These are phyloP conservation scores for Tiphia femorata DNA, from an alignment of 2,888 invertebrate genomes.

Conservation along the genomic window DNA sequence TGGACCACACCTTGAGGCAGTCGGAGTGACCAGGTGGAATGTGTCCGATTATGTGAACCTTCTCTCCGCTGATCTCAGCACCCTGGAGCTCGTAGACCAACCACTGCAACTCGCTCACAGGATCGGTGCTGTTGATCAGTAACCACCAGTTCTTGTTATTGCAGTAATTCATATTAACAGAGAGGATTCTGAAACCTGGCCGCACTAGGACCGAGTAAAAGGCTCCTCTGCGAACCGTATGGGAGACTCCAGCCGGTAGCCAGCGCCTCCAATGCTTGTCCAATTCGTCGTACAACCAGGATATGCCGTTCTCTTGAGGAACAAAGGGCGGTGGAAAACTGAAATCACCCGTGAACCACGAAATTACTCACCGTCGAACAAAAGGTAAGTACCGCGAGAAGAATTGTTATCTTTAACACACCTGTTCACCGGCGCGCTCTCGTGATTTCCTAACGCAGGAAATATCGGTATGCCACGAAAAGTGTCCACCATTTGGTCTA, in stretches of 20 bases:
- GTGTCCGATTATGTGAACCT: constrained; percentile 97
- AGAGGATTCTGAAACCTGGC: constrained; percentile 91
- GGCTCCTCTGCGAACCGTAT: constrained; percentile 87
- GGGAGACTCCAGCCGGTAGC: constrained; percentile 89
- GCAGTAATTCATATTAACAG: constrained; percentile 97
- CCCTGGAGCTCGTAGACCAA: constrained; percentile 93
- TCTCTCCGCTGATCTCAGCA: constrained; percentile 93
- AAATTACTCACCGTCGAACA: too few relatives aligned
- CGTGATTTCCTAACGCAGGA: constrained; percentile 96
- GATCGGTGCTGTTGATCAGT: constrained; percentile 94
- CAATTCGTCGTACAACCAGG: constrained; percentile 93
- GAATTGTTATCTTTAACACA: constrained; percentile 7
- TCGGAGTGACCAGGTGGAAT: constrained; percentile 95
- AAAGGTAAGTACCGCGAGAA: too few relatives aligned
- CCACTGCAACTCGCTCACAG: constrained; percentile 95
- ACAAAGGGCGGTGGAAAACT: constrained; percentile 92
- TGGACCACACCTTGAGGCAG: constrained; percentile 95
- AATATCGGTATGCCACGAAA: constrained; percentile 95
- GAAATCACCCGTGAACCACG: too few relatives aligned
- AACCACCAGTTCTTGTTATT: constrained; percentile 98
- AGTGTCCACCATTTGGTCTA: constrained; percentile 85
- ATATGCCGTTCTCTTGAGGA: constrained; percentile 84
- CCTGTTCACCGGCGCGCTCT: constrained; percentile 96
- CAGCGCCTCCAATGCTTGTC: constrained; percentile 92
- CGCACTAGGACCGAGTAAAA: constrained; percentile 93